Evolutionary conservation across 2,888 invertebrate genomes (phyloP).

Genomic region (Neria commutata): DNA sequence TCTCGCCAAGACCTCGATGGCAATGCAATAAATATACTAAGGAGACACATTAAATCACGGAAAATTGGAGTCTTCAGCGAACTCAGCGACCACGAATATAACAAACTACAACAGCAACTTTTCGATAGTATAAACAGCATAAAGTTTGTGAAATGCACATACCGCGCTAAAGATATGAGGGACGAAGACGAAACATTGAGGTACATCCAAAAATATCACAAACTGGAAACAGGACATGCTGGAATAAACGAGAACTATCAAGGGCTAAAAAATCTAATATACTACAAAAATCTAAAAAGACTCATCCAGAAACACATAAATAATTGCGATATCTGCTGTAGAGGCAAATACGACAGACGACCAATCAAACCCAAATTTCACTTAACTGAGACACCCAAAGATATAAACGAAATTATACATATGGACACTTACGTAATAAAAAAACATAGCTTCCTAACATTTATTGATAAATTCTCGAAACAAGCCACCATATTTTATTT

Average conservation of each 20-base stretch:
- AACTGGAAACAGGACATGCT: constrained; percentile 28
- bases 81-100: constrained; percentile 16
- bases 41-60: constrained; percentile 11
- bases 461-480: constrained; percentile 8
- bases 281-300: constrained; percentile 23
- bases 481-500: neutral
- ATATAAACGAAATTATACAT: neutral
- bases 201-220: constrained; percentile 28
- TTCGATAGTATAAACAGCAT: constrained; percentile 19
- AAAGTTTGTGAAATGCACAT: constrained; percentile 27
- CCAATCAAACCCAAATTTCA: constrained; percentile 13
- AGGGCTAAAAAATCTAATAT: constrained; percentile 21
- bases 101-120: constrained; percentile 22
- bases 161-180: constrained; percentile 21
- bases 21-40: constrained; percentile 16
- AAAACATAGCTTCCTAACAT: constrained; percentile 3
- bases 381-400: constrained; percentile 7
- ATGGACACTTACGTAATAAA: constrained; percentile 4
- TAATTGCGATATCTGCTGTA: constrained; percentile 23
- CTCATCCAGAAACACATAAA: constrained; percentile 28
- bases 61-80: constrained; percentile 26
- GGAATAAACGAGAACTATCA: constrained; percentile 29
- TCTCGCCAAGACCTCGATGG: constrained; percentile 16
- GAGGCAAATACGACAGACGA: constrained; percentile 21
- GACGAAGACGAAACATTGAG: constrained; percentile 26